These are phyloP conservation scores for crab-eating macaque (Macaca fascicularis) DNA, from an alignment of 2,113 vertebrate genomes.

Conservation along the genomic window DNA sequence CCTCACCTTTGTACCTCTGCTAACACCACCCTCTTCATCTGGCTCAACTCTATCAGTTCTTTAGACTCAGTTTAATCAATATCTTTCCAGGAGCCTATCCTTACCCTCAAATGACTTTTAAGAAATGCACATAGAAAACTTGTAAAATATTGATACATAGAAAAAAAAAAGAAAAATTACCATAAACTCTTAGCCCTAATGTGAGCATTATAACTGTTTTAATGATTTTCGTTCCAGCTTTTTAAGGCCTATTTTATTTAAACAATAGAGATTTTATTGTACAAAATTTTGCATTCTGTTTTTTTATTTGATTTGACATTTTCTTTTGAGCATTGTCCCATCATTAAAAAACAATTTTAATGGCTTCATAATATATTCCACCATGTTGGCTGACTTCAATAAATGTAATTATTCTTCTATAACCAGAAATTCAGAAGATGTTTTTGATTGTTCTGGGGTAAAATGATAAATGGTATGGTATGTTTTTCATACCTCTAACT, in stretches of 20 bases:
- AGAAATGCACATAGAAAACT: neutral
- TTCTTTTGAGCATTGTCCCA: neutral
- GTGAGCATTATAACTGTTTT: neutral
- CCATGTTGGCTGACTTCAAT: neutral
- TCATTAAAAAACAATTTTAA: neutral
- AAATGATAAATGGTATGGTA: neutral
- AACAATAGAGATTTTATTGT: neutral
- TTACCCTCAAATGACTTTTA: neutral
- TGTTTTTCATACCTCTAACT: neutral
- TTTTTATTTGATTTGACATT: neutral
- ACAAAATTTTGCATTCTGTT: neutral
- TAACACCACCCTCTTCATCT: neutral
- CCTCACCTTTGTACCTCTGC: neutral
- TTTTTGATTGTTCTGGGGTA: neutral
- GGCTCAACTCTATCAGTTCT: neutral
- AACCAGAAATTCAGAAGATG: neutral
- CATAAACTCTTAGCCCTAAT: conserved; percentile 1
- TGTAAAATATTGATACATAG: neutral
- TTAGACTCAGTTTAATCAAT: neutral
- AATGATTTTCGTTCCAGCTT: neutral
- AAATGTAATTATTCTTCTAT: neutral
- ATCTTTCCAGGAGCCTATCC: neutral
- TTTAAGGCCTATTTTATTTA: neutral
- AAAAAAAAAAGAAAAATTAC: neutral
- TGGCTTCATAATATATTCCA: neutral